Percentiles rank a stretch among this genome's conserved stretches.
Evolutionary conservation across 2,888 invertebrate species (phyloP).

Genomic region (Athalia rosae): DNA sequence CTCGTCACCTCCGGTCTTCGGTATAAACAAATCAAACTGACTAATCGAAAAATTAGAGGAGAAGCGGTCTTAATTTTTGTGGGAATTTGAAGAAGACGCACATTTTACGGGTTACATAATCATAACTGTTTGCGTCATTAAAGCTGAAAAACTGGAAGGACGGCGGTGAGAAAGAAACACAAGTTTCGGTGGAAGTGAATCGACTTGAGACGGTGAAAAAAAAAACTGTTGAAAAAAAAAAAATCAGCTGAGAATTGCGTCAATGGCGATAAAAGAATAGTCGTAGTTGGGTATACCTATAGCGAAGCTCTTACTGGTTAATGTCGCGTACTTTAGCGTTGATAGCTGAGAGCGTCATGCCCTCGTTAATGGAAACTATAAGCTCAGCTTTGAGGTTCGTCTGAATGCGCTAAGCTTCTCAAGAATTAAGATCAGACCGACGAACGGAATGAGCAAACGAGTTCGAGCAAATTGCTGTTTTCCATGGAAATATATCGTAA

Average conservation of each 20-base stretch:
- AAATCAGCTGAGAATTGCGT: not conserved
- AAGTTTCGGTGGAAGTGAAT: no score
- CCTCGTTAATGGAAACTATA: constrained; percentile 36
- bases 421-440: constrained; percentile 18
- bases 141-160: no score
- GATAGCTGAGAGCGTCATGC: constrained; percentile 29
- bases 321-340: constrained; percentile 19
- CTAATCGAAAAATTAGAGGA: no score
- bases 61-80: no score
- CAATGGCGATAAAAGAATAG: constrained; percentile 17
- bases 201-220: not conserved
- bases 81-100: no score
- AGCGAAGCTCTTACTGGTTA: constrained; percentile 38
- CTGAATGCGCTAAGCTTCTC: constrained; percentile 25
- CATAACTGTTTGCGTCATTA: no score
- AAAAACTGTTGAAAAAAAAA: not conserved
- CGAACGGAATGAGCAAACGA: not conserved
- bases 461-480: not conserved
- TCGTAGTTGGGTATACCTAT: not conserved
- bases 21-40: no score
- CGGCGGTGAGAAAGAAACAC: no score
- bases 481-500: no score
- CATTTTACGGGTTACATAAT: no score
- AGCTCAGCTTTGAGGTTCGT: constrained; percentile 35
- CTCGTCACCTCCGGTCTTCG: no score